These are phyloP conservation scores for Nesogale talazaci DNA, from an alignment of 2,113 vertebrate genomes.

Conservation along the genomic window DNA sequence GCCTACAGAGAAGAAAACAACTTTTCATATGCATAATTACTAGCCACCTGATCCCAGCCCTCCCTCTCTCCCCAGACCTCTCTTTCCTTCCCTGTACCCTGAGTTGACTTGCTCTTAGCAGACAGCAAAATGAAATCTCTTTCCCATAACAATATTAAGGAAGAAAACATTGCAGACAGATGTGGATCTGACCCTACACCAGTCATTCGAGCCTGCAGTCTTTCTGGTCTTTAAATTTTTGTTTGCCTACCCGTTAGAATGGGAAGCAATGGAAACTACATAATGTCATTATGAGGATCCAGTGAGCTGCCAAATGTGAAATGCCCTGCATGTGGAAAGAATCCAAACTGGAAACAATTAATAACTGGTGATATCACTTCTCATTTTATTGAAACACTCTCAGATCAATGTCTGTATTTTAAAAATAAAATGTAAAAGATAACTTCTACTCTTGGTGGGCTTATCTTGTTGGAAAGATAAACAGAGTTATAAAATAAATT, in stretches of 20 bases:
- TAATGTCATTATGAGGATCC: background rate
- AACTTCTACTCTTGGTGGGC: background rate
- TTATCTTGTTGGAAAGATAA: conserved; percentile 42
- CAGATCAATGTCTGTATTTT: background rate
- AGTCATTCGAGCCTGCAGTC: background rate
- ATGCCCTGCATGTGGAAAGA: background rate
- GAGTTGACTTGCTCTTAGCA: background rate
- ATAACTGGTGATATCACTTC: background rate
- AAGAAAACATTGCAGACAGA: background rate
- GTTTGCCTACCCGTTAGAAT: background rate
- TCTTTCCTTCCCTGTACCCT: background rate
- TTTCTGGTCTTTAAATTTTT: background rate
- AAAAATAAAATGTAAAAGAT: background rate
- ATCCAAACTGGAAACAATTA: background rate
- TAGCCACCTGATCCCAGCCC: background rate
- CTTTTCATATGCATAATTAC: accelerated
- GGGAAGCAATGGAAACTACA: background rate
- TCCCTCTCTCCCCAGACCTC: background rate
- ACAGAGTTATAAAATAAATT: background rate
- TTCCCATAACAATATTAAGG: background rate
- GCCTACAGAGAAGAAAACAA: background rate
- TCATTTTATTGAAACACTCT: background rate
- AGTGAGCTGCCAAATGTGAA: background rate
- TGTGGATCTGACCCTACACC: background rate
- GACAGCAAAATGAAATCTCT: background rate